phyloP scores from a whole-genome alignment of 2,888 invertebrate species.

The Meganola albula region DNA sequence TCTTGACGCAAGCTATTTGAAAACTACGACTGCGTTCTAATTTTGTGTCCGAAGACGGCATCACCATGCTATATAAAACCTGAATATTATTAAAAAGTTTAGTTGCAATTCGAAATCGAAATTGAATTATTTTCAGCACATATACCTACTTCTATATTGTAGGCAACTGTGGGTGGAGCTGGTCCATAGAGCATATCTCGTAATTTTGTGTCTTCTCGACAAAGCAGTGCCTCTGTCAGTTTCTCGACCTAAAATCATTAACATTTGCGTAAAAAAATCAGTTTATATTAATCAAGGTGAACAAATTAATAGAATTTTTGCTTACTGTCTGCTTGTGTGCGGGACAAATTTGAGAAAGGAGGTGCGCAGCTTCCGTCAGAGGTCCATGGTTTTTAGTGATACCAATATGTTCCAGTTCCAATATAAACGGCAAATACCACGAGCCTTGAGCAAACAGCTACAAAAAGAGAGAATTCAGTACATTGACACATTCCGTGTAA shows the following conservation, averaged over 20 bases:
- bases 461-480: slow-evolving; percentile 27
- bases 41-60: slow-evolving; percentile 91
- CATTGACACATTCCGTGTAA: background rate
- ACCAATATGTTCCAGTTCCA: slow-evolving; percentile 92
- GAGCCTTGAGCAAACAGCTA: slow-evolving; percentile 90
- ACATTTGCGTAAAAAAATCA: background rate
- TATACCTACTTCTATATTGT: slow-evolving; percentile 60
- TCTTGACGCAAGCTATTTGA: slow-evolving; percentile 80
- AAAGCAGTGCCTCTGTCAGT: slow-evolving; percentile 63
- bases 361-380: slow-evolving; percentile 89
- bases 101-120: slow-evolving; percentile 2
- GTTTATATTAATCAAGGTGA: slow-evolving; percentile 8
- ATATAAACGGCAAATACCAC: slow-evolving; percentile 87
- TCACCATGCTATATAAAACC: slow-evolving; percentile 92
- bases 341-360: slow-evolving; percentile 88
- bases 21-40: slow-evolving; percentile 80
- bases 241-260: slow-evolving; percentile 50
- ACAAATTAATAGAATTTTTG: no score
- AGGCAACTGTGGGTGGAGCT: slow-evolving; percentile 68
- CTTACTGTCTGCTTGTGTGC: slow-evolving; percentile 82
- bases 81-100: slow-evolving; percentile 25
- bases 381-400: slow-evolving; percentile 87
- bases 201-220: slow-evolving; percentile 60
- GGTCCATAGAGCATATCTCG: slow-evolving; percentile 69
- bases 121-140: background rate